Conservation (phyloP, 2,888 invertebrate species). For the Scelioninae gen. 2 region DNA sequence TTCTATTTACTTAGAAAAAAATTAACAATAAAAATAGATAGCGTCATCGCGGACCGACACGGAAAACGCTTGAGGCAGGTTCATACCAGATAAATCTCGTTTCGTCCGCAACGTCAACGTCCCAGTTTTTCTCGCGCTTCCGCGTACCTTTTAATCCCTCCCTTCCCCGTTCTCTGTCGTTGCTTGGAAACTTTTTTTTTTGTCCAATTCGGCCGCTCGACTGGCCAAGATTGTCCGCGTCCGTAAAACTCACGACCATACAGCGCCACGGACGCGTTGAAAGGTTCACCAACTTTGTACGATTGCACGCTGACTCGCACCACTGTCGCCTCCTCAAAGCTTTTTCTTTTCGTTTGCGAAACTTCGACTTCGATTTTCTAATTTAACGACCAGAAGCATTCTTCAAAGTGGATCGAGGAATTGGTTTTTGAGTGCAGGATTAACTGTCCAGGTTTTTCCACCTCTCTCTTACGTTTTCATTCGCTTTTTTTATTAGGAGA, state of each 20-base stretch:
- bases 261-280: constrained; percentile 16
- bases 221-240: constrained; percentile 17
- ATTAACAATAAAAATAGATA: constrained; percentile 4
- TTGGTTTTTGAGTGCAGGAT: not conserved
- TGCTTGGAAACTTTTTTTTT: constrained; percentile 37
- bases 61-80: constrained; percentile 67
- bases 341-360: constrained; percentile 36
- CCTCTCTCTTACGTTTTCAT: too few species aligned
- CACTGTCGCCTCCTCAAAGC: constrained; percentile 41
- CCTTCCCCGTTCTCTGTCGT: not conserved
- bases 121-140: constrained; percentile 22
- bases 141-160: constrained; percentile 35
- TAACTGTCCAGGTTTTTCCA: not conserved
- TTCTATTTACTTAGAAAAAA: too few species aligned
- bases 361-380: constrained; percentile 24
- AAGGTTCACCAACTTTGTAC: constrained; percentile 33
- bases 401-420: not conserved
- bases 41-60: constrained; percentile 62
- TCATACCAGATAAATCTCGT: constrained; percentile 69
- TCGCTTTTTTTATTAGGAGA: too few species aligned
- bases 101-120: constrained; percentile 15
- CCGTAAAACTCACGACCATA: constrained; percentile 20
- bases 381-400: not conserved
- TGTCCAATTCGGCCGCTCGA: constrained; percentile 17
- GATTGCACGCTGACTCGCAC: constrained; percentile 52